phyloP scores from a whole-genome alignment of 2,113 vertebrate species.

The Sinocyclocheilus rhinocerous region DNA sequence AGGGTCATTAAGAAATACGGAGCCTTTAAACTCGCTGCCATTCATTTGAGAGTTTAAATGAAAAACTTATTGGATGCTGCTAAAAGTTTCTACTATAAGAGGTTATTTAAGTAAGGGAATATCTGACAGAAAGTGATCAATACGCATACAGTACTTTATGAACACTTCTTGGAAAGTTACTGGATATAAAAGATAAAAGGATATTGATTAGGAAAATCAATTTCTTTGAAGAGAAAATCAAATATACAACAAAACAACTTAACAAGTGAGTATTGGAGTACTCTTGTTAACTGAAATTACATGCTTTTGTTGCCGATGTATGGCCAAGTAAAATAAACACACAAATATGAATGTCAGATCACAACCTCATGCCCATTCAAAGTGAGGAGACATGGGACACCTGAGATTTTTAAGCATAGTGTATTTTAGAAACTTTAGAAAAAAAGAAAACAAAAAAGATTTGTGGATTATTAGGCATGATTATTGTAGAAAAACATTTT shows the following conservation, averaged over 20 bases:
- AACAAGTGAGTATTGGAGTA: not conserved
- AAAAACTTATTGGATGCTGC: not conserved
- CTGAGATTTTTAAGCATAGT: not conserved
- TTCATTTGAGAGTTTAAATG: not conserved
- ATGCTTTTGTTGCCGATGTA: not conserved
- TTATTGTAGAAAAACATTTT: too few relatives aligned
- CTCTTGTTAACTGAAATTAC: slow-evolving; percentile 1
- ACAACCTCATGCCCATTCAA: not conserved
- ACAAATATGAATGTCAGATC: not conserved
- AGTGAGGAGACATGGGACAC: not conserved
- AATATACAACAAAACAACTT: not conserved
- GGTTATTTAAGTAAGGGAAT: not conserved
- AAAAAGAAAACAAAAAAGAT: not conserved
- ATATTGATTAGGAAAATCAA: slow-evolving; percentile 20
- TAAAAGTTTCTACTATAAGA: not conserved
- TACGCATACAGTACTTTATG: not conserved
- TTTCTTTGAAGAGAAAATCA: not conserved
- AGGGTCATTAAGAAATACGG: slow-evolving; percentile 7
- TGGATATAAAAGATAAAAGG: slow-evolving; percentile 7
- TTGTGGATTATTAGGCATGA: too few relatives aligned
- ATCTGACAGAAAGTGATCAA: slow-evolving; percentile 9
- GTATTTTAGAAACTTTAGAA: not conserved
- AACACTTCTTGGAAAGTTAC: not conserved
- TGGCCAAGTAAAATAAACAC: not conserved
- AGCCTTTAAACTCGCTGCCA: not conserved